phyloP scores from a whole-genome alignment of 2,888 invertebrate genomes.

The Miltochrista miniata region DNA sequence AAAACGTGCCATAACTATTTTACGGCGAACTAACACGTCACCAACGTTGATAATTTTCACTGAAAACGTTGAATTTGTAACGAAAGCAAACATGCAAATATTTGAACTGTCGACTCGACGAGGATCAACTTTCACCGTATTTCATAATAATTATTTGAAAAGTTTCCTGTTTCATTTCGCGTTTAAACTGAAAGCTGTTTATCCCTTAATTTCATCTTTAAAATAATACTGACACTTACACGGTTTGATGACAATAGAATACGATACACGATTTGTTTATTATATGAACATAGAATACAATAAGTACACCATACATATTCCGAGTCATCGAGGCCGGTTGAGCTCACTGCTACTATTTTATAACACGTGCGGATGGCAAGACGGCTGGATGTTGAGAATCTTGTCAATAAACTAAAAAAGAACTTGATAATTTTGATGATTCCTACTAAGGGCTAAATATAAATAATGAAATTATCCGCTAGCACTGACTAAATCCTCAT shows the following conservation, averaged over 20 bases:
- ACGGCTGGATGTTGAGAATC: too few species aligned
- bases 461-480: too few species aligned
- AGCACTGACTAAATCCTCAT: too few species aligned
- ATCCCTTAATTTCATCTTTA: constrained; percentile 36
- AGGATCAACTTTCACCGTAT: constrained; percentile 51
- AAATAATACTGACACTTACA: constrained; percentile 50
- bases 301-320: too few species aligned
- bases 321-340: too few species aligned
- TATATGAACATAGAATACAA: constrained; percentile 37
- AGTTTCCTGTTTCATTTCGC: constrained; percentile 52
- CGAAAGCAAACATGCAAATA: constrained; percentile 50
- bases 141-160: constrained; percentile 60
- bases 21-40: constrained; percentile 6
- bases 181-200: constrained; percentile 40
- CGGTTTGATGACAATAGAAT: constrained; percentile 40
- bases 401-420: too few species aligned
- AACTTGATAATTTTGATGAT: too few species aligned
- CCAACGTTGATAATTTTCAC: constrained; percentile 18
- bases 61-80: constrained; percentile 33
- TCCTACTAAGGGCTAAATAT: too few species aligned
- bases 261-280: too few species aligned
- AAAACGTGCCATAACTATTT: constrained; percentile 1
- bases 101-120: constrained; percentile 42
- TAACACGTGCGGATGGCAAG: too few species aligned
- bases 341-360: too few species aligned